Base-by-base conservation (phyloP, 30 jellyfish, hydroid and myxozoan genomes). In the Turritopsis dohrnii region DNA sequence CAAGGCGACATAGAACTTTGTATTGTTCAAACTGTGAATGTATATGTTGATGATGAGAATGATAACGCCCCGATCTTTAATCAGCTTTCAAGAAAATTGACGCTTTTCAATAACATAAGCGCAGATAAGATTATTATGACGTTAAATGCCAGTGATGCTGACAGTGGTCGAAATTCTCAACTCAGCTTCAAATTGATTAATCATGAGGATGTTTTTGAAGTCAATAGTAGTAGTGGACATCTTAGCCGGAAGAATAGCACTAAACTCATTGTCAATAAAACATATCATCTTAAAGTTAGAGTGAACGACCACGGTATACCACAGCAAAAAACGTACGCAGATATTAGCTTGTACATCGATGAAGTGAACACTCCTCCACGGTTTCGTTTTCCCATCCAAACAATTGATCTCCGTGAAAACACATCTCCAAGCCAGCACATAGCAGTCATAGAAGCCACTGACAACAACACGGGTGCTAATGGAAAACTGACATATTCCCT, bases 231-330 rank as follows among this genome's bases (percentile, higher is more conserved):
- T 23, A 21, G 28, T n/a, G 88, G 88, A 1, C 21, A 19, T 16
- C 30, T 69, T 23, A 69, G 16, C 77, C 30, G 9, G 19, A 69
- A 69, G 13, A 4, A 24, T 28, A 18, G 16, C 29, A 25, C 54
- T 28, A 17, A 8, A 5, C 23, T 20, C 8, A 52, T 30, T 29
- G 29, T 53, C 4, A 53, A 79, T 52, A 79, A 30, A 21, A 24
- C 27, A 21, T 52, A 28, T 24, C 18, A 24, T 21, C 26, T 79
- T 28, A 23, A 24, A 1, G 65, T 52, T 20, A 18, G 53, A 20
- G 85, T 28, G 7, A 18, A 20, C 28, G 85, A 79, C 41, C 31
- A 30, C 0, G 85, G 85, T 21, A 79, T 79, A 23, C 85, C 85
- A n/a, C 65, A 30, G 41, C 79, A 21, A 31, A 18, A 27, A 52